Evolutionary conservation across 2,113 vertebrate genomes (phyloP).

Genomic region (Lonchura striata): DNA sequence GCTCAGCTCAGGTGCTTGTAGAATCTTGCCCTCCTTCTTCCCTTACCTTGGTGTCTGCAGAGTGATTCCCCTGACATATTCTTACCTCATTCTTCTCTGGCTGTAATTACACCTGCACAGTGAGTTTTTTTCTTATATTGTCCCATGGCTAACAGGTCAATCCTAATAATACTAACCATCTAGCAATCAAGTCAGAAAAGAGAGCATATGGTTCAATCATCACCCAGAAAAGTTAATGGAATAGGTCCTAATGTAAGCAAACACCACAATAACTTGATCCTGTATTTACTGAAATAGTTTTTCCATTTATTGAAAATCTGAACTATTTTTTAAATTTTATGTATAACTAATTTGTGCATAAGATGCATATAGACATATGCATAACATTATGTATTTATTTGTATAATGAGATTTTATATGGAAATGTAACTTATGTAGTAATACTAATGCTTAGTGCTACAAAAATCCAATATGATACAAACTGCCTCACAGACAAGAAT

Average conservation of each 20-base stretch:
- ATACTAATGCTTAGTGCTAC: background rate
- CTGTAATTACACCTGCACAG: background rate
- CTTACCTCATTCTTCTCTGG: background rate
- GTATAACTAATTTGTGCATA: background rate
- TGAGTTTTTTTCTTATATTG: background rate
- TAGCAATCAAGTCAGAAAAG: conserved; percentile 16
- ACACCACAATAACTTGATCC: conserved; percentile 1
- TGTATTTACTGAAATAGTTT: conserved; percentile 19
- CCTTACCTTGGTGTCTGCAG: background rate
- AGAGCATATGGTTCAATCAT: conserved; percentile 36
- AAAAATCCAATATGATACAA: background rate
- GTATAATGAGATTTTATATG: background rate
- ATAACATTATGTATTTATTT: background rate
- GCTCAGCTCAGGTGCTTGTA: too few species aligned
- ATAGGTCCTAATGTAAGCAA: background rate
- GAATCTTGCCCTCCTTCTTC: background rate
- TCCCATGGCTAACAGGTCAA: conserved; percentile 36
- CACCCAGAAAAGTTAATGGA: background rate
- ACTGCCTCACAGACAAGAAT: background rate
- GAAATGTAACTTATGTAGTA: background rate
- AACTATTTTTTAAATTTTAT: background rate
- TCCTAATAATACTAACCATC: conserved; percentile 43
- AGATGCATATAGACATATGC: background rate
- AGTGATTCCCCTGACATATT: background rate
- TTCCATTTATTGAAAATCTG: background rate